Base-by-base conservation (phyloP, 2,113 vertebrate species). In the Nothocercus julius region DNA sequence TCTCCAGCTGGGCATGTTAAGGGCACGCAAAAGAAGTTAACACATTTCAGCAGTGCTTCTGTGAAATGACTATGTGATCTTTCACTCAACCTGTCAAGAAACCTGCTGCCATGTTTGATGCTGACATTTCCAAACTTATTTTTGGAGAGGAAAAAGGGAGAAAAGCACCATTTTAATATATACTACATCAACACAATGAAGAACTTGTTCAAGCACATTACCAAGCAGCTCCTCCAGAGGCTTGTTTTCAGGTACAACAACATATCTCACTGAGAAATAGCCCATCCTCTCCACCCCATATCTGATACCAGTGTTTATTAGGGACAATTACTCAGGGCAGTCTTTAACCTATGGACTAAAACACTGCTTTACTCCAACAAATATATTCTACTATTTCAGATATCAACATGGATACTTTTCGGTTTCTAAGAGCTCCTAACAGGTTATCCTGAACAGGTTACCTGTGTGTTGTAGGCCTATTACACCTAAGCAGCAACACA, bases 81-180 rank as follows among this genome's bases (percentile, higher is more conserved):
- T 78, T 45, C 93, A 68, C 75, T 91, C 81, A 75, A 86, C 30
- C 64, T 95, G 68, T 70, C 91, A 85, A 70, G 64, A 95, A 95
- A 74, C 56, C 68, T n/a, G 45, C 53, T 88, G 61, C 75, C 85
- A 69, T 47, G 84, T 72, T 86, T 73, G 56, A 78, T 40, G 62
- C 66, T 94, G 92, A 88, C 87, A 88, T 94, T 94, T 94, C 47
- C 64, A 81, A 67, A 58, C 75, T 92, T 93, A 90, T 94, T 95
- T 96, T 72, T 78, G 38, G 36, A 78, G 53, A 90, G 20, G 13
- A 64, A 91, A 83, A 87, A 12, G 36, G 51, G 56, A 81, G 47
- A 64, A 83, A 81, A 86, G 38, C 6, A 7, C 32, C 27, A 28
- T 77, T 77, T 90, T 93, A 74, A 67, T 51, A 11, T 53, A 59